Base-by-base conservation (phyloP, 2,888 invertebrate species). In the Uropetala carovei region DNA sequence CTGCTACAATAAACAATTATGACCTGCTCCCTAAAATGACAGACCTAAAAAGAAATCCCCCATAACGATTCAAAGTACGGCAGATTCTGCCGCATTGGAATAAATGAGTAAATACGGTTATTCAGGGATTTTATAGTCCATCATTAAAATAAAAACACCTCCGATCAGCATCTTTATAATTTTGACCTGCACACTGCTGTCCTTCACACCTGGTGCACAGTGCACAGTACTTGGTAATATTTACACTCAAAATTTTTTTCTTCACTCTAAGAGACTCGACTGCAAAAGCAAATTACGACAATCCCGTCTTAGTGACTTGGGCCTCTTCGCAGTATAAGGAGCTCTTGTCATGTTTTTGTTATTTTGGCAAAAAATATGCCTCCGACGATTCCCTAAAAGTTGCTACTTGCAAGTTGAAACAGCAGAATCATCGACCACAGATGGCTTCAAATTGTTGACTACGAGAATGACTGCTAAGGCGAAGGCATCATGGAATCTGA, bases 401-500 rank as follows among this genome's bases (percentile, higher is more conserved):
- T 89, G 89, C 89, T 89, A 89, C 89, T 81, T 81, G 92, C 92
- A 82, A 59, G 92, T 82, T 82, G 92, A 81, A n/a, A 92, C 57
- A 58, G 58, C 57, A 92, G 81, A 81, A 81, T 82, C 92, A 43
- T 82, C 5, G 27, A 75, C 81, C 81, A 92, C 81, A 22, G n/a
- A 68, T 27, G 58, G 82, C 27, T 59, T 92, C 92, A 16, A n/a
- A 81, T 30, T 13, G 81, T 56, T 81, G 92, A 82, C 92, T 82
- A 82, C n/a, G 82, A n/a, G 43, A 92, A 59, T 82, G 92, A 81
- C 92, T 82, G 81, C 92, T 95, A 95, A 92, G 95, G 95, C 93
- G 95, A 95, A 92, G 95, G 95, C 94, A 95, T 95, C 91, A 92
- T 92, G 92, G 95, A 95, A 94, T 96, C 96, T 75, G 95, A 95